Evolutionary conservation across 2,113 vertebrate genomes (phyloP).

Genomic region (Puffinus mauretanicus): DNA sequence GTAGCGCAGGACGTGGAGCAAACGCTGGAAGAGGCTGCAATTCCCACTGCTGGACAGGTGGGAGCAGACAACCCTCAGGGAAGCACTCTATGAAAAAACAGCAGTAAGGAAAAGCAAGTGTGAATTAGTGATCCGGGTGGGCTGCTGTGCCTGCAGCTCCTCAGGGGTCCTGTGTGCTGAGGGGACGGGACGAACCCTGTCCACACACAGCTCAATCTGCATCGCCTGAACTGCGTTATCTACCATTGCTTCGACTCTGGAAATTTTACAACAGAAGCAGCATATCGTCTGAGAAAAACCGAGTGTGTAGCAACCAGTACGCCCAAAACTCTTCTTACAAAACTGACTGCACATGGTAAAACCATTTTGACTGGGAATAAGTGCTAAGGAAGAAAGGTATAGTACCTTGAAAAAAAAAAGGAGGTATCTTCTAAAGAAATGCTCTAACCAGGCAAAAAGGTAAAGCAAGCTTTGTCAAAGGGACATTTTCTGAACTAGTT

Average conservation of each 20-base stretch:
- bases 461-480: background rate
- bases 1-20: accelerated
- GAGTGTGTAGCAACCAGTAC: background rate
- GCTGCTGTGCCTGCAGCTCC: background rate
- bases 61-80: background rate
- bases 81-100: background rate
- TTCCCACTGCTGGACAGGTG: background rate
- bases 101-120: background rate
- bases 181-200: background rate
- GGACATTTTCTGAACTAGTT: background rate
- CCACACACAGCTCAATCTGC: background rate
- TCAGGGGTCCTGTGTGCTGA: background rate
- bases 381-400: background rate
- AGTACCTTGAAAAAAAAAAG: background rate
- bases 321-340: background rate
- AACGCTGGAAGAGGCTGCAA: background rate
- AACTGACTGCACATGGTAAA: background rate
- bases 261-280: background rate
- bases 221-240: background rate
- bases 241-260: background rate
- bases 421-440: background rate
- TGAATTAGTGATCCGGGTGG: background rate
- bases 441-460: background rate
- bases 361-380: background rate
- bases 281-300: background rate